Evolutionary conservation across 1,140 invertebrate species (phyloP).

Genomic region (Diprion similis): DNA sequence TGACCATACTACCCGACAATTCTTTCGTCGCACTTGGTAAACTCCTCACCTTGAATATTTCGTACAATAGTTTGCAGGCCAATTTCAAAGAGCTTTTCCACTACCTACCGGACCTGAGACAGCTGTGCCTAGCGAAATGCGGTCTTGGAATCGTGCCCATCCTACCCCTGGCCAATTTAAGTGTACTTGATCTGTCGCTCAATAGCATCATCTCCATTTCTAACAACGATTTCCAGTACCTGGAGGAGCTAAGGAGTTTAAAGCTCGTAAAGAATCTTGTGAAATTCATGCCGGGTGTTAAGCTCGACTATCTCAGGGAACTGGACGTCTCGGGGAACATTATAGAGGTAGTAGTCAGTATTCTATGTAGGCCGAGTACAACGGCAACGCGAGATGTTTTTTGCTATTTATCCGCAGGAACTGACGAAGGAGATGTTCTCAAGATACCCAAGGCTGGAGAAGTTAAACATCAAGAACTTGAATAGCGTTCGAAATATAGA

Average conservation of each 20-base stretch:
- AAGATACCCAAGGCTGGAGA: conserved; percentile 57
- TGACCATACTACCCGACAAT: conserved; percentile 87
- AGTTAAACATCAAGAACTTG: conserved; percentile 56
- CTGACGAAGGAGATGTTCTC: conserved; percentile 64
- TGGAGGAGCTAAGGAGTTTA: conserved; percentile 70
- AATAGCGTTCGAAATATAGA: conserved; percentile 63
- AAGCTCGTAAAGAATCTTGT: conserved; percentile 74
- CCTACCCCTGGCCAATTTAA: conserved; percentile 74
- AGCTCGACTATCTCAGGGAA: conserved; percentile 65
- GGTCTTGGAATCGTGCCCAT: conserved; percentile 76
- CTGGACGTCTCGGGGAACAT: conserved; percentile 72
- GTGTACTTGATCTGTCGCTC: conserved; percentile 77
- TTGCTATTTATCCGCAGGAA: conserved; percentile 65
- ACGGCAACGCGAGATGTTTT: conserved; percentile 60
- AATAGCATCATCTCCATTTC: conserved; percentile 73
- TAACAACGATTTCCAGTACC: conserved; percentile 68
- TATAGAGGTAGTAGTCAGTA: conserved; percentile 66
- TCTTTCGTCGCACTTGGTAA: conserved; percentile 84
- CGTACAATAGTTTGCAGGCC: conserved; percentile 80
- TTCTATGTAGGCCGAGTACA: conserved; percentile 43
- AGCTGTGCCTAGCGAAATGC: conserved; percentile 76
- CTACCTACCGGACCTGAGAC: conserved; percentile 80
- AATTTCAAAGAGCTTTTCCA: conserved; percentile 92
- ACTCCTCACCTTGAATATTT: conserved; percentile 80
- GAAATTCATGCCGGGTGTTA: conserved; percentile 67